These are phyloP conservation scores for Chironomus tentans DNA, from an alignment of 2,888 invertebrate species.

Conservation along the genomic window DNA sequence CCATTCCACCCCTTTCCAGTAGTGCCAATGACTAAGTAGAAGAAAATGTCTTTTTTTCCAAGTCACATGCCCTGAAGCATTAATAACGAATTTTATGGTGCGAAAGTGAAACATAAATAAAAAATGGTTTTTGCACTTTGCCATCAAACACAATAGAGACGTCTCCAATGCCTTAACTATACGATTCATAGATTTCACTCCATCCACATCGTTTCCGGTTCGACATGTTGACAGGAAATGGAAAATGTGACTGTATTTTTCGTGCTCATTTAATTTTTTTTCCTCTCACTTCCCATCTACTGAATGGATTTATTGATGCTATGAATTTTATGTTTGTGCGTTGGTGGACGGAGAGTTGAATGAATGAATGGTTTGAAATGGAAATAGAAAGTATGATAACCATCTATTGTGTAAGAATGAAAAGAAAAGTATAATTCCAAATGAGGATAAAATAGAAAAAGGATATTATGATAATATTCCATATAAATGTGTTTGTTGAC, in stretches of 20 bases:
- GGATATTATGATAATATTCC: slow-evolving; percentile 24
- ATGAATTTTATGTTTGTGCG: not conserved
- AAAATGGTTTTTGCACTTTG: slow-evolving; percentile 26
- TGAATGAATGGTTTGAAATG: not conserved
- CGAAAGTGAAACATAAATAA: slow-evolving; percentile 21
- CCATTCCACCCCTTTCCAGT: not conserved
- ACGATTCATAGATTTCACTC: not conserved
- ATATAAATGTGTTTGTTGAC: no score
- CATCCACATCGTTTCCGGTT: slow-evolving; percentile 26
- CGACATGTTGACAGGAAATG: slow-evolving; percentile 29
- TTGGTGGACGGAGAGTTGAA: not conserved
- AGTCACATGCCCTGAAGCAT: slow-evolving; percentile 14
- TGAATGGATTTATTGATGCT: not conserved
- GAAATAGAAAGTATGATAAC: not conserved
- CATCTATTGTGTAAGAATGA: not conserved
- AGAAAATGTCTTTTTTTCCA: not conserved
- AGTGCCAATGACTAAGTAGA: not conserved
- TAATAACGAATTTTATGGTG: slow-evolving; percentile 27
- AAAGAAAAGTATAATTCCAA: slow-evolving; percentile 17
- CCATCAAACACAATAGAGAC: slow-evolving; percentile 23
- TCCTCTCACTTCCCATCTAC: not conserved
- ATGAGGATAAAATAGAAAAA: slow-evolving; percentile 15
- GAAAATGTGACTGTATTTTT: slow-evolving; percentile 28
- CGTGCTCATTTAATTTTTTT: slow-evolving; percentile 28
- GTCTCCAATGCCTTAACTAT: not conserved